Evolutionary conservation across 2,113 vertebrate genomes (phyloP).

Genomic region (Trachemys scripta): DNA sequence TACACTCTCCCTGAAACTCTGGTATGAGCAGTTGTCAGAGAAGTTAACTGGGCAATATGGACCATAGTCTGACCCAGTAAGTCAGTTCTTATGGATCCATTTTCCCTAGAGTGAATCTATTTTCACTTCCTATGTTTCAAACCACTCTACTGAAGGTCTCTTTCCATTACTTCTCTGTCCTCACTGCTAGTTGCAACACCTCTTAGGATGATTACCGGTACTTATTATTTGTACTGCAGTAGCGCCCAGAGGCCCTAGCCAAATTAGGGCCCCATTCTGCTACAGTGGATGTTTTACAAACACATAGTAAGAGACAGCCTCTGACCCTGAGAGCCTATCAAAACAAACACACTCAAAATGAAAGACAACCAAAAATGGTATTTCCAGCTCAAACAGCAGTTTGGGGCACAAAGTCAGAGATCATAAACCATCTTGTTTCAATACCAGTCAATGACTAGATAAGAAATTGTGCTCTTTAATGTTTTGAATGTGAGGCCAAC

Average conservation of each 20-base stretch:
- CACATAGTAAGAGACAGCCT: not conserved
- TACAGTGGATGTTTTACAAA: not conserved
- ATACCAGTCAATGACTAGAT: rapidly evolving
- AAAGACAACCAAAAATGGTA: not conserved
- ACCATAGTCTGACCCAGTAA: not conserved
- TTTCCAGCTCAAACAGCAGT: not conserved
- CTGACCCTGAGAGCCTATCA: not conserved
- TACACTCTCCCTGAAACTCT: not conserved
- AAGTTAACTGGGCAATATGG: not conserved
- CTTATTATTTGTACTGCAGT: not conserved
- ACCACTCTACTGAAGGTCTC: not conserved
- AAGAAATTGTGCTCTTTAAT: rapidly evolving
- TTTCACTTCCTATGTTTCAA: not conserved
- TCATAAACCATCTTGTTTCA: not conserved
- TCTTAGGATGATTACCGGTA: not conserved
- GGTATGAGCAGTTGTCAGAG: not conserved
- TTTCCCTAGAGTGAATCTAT: not conserved
- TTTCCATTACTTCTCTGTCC: rapidly evolving
- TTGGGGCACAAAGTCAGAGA: not conserved
- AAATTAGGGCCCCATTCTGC: not conserved
- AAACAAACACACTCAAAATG: not conserved
- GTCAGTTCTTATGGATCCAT: not conserved
- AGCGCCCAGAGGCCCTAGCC: not conserved
- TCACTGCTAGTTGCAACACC: not conserved
- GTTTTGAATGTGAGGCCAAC: not conserved